phyloP scores from a whole-genome alignment of 2,888 invertebrate genomes.

The Embidobia sp. region DNA sequence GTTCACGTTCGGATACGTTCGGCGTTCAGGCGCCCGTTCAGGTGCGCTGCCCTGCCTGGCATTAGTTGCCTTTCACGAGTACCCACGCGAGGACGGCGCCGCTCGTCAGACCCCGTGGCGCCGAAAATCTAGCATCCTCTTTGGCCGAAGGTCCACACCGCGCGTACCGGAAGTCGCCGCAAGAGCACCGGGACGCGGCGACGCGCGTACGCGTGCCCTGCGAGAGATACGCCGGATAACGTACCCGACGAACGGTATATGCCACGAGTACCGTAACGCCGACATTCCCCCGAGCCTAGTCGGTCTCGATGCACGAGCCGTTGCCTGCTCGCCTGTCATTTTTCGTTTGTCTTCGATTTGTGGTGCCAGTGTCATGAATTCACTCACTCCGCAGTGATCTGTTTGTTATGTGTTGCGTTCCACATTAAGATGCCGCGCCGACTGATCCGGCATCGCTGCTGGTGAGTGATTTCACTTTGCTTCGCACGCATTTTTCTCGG shows the following conservation, averaged over 20 bases:
- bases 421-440: no score
- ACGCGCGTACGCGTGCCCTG: no score
- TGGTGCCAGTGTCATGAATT: conserved; percentile 44
- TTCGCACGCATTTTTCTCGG: no score
- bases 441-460: no score
- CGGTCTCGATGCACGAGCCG: no score
- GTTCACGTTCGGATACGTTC: conserved; percentile 38
- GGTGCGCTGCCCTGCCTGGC: conserved; percentile 60
- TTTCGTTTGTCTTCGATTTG: conserved; percentile 11
- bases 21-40: no score
- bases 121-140: conserved; percentile 28
- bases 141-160: no score
- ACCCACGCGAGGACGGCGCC: conserved; percentile 66
- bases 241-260: conserved; percentile 36
- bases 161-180: no score
- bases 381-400: conserved; percentile 9
- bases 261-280: conserved; percentile 60
- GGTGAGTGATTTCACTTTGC: no score
- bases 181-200: no score
- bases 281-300: conserved; percentile 57
- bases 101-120: not conserved
- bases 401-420: conserved; percentile 19
- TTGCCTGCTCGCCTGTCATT: no score
- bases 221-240: not conserved
- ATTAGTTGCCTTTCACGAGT: conserved; percentile 76